Base-by-base conservation (phyloP, 1,140 invertebrate genomes). In the Coelopa frigida region DNA sequence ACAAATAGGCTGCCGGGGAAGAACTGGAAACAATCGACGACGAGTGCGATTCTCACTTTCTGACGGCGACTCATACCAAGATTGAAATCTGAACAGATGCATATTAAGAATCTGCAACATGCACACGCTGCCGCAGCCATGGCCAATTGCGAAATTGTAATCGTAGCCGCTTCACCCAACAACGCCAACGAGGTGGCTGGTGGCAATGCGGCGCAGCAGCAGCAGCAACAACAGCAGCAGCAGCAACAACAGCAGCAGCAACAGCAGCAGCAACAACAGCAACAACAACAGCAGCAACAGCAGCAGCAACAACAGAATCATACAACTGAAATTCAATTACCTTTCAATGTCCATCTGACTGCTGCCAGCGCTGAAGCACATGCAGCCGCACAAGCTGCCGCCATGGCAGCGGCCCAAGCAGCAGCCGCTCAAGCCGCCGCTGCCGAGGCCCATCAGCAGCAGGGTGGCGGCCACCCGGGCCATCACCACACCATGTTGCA, bases 141-240 rank as follows among this genome's bases (percentile, higher is more conserved):
- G 62, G 58, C 56, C 42, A 67, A 66, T 55, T 67, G 63, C 50
- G 63, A 66, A 48, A 67, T 67, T 49, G 63, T 67, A 35, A 67
- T 67, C 53, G 63, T 67, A 50, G 49, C 62, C 48, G 53, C 62
- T 15, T 60, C 65, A 50, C 57, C 62, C 32, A 63, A 66, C 37
- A 44, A 50, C 40, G 48, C 57, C 52, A 10, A 65, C n/a, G n/a
- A n/a, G n/a, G n/a, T n/a, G n/a, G n/a, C n/a, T n/a, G n/a, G n/a
- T n/a, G n/a, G n/a, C n/a, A n/a, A n/a, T n/a, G n/a, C 58, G n/a
- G n/a, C n/a, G n/a, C n/a, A n/a, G n/a, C 18, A 55, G 46, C 40
- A 59, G 57, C 32, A 61, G 55, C 39, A 60, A 60, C 33, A 65
- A 58, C 44, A 65, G 58, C 33, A 64, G 61, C 38, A 63, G 61